These are phyloP conservation scores for Calidris pygmaea DNA, from an alignment of 2,113 vertebrate genomes.

Conservation along the genomic window DNA sequence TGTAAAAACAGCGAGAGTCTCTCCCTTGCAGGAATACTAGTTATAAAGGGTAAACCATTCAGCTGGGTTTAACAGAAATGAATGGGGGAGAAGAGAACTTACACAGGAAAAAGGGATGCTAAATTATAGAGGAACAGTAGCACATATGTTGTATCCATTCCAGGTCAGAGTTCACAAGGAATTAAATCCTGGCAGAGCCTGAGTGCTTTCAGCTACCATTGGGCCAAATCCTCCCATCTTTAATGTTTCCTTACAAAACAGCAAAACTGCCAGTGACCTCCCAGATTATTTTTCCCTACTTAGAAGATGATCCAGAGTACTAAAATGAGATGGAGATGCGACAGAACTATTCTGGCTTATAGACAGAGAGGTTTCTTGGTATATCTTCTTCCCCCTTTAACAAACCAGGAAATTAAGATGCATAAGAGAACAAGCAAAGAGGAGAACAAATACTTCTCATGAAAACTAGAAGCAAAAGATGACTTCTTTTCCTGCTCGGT, in stretches of 20 bases:
- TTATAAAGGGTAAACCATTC: neutral
- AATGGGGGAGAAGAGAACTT: neutral
- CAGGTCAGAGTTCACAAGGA: conserved; percentile 34
- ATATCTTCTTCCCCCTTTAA: neutral
- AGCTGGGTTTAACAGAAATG: neutral
- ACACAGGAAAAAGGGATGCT: conserved; percentile 32
- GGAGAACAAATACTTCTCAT: neutral
- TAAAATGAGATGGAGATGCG: neutral
- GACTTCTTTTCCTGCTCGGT: neutral
- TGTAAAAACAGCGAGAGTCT: neutral
- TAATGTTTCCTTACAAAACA: neutral
- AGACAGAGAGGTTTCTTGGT: neutral
- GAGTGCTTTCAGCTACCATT: neutral
- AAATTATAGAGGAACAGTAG: conserved; percentile 52
- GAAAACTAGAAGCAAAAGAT: neutral
- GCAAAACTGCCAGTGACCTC: neutral
- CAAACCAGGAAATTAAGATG: neutral
- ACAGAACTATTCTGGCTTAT: neutral
- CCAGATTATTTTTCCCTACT: neutral
- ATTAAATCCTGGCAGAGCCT: conserved; percentile 7
- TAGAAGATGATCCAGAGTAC: neutral
- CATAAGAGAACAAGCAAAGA: neutral
- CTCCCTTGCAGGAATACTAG: neutral
- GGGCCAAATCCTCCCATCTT: conserved; percentile 1
- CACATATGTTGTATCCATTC: neutral